These are phyloP conservation scores for Balaenoptera acutorostrata DNA, from an alignment of 2,113 vertebrate genomes.

Conservation along the genomic window DNA sequence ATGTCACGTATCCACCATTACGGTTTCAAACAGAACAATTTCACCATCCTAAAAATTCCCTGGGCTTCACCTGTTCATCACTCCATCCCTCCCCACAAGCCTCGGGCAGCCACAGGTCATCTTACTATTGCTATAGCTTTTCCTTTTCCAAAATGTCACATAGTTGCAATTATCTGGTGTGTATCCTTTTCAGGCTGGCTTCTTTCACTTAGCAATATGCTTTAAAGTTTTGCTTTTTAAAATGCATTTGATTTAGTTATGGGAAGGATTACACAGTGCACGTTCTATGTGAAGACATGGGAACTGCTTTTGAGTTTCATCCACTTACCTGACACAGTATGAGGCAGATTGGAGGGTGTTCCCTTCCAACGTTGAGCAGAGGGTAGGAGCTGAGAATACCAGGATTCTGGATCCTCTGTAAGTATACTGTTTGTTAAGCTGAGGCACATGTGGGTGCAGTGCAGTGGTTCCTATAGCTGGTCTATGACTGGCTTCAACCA, in stretches of 20 bases:
- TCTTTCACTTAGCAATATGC: neutral
- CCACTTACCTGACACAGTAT: neutral
- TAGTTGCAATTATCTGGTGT: neutral
- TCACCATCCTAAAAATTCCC: neutral
- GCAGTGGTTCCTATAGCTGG: neutral
- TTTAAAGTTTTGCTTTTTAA: neutral
- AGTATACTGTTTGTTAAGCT: neutral
- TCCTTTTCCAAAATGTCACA: neutral
- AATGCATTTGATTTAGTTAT: neutral
- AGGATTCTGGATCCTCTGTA: neutral
- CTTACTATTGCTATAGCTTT: neutral
- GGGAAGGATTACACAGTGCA: neutral
- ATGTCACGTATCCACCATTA: neutral
- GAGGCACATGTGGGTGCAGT: neutral
- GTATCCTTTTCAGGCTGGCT: neutral
- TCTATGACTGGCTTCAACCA: neutral
- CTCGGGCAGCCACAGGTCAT: neutral
- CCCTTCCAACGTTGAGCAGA: neutral
- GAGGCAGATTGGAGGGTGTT: neutral
- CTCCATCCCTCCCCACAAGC: fast-evolving
- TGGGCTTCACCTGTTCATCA: neutral
- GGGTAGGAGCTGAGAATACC: neutral
- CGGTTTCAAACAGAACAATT: neutral
- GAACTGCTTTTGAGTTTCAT: neutral
- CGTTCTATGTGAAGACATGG: neutral